Percentiles rank a stretch among this genome's conserved stretches.
These are phyloP conservation scores for Cherax quadricarinatus DNA, from an alignment of 1,140 invertebrate species.

Conservation along the genomic window DNA sequence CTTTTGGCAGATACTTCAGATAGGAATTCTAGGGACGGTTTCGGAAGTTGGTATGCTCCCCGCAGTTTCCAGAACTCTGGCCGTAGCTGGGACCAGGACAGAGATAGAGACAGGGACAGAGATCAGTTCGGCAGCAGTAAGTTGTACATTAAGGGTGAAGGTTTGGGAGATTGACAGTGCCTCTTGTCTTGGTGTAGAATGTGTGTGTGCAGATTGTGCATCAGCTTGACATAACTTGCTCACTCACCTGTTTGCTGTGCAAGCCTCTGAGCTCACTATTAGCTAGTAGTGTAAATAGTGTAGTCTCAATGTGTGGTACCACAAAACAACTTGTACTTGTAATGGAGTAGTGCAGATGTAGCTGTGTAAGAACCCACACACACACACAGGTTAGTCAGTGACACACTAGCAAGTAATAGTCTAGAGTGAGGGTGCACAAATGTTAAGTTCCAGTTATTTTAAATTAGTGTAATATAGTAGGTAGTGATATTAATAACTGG, in stretches of 20 bases:
- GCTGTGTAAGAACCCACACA: no score
- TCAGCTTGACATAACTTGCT: not conserved
- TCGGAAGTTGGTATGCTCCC: slow-evolving; percentile 56
- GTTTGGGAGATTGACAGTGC: not conserved
- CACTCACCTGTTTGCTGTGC: not conserved
- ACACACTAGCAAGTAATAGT: no score
- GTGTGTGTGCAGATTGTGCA: slow-evolving; percentile 15
- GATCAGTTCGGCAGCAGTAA: slow-evolving; percentile 79
- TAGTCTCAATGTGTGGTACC: not conserved
- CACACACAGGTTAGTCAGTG: no score
- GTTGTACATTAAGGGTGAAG: slow-evolving; percentile 28
- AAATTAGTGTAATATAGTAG: no score
- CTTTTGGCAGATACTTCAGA: slow-evolving; percentile 62
- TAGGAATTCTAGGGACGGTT: slow-evolving; percentile 68
- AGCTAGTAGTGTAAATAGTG: not conserved
- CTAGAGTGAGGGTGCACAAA: no score
- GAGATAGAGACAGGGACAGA: slow-evolving; percentile 77
- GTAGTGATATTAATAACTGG: no score
- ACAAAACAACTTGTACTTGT: not conserved
- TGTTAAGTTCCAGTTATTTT: no score
- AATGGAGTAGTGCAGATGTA: no score
- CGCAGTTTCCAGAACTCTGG: slow-evolving; percentile 44
- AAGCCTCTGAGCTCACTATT: not conserved
- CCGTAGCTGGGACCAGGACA: slow-evolving; percentile 70
- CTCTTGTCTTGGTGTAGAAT: not conserved